A percentile compares a stretch with the other conserved stretches of the same genome.
These are phyloP conservation scores for Torymus tubicola DNA, from an alignment of 2,888 invertebrate genomes.

Conservation along the genomic window DNA sequence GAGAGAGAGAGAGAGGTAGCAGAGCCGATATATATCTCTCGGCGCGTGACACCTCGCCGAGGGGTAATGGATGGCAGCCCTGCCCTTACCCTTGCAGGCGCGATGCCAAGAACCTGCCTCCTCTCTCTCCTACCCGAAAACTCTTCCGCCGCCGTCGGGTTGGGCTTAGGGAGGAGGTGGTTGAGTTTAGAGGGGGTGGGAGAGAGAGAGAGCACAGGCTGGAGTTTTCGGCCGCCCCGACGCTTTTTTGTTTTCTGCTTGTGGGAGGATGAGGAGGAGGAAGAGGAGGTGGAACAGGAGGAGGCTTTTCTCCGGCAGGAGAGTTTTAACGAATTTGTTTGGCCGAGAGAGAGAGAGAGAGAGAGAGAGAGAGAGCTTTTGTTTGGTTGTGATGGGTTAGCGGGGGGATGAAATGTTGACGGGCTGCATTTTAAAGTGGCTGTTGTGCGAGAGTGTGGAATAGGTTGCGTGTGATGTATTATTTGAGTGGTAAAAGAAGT, in stretches of 20 bases:
- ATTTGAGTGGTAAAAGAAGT: too few relatives aligned
- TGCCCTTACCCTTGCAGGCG: slow-evolving; percentile 73
- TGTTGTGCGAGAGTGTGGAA: slow-evolving; percentile 31
- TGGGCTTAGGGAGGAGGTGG: slow-evolving; percentile 47
- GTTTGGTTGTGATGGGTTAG: slow-evolving; percentile 19
- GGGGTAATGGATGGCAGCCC: slow-evolving; percentile 73
- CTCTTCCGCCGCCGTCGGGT: slow-evolving; percentile 45
- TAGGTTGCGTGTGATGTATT: too few relatives aligned
- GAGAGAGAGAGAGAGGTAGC: slow-evolving; percentile 18
- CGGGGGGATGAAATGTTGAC: slow-evolving; percentile 37
- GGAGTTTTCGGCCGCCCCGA: neutral
- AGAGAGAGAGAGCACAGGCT: too few relatives aligned
- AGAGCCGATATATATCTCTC: slow-evolving; percentile 73
- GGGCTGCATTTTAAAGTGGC: slow-evolving; percentile 40
- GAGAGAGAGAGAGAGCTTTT: too few relatives aligned
- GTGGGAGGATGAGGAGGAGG: neutral
- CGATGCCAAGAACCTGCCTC: slow-evolving; percentile 70
- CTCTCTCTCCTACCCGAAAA: slow-evolving; percentile 57
- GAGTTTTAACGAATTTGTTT: slow-evolving; percentile 20
- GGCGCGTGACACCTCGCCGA: slow-evolving; percentile 66
- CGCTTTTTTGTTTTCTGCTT: slow-evolving; percentile 28
- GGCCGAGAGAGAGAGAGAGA: too few relatives aligned
- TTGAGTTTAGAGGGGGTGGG: slow-evolving; percentile 43
- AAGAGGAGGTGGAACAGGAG: too few relatives aligned
- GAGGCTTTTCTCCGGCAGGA: slow-evolving; percentile 1